Base-by-base conservation (phyloP, 1,140 invertebrate genomes). In the Bacillus rossius region DNA sequence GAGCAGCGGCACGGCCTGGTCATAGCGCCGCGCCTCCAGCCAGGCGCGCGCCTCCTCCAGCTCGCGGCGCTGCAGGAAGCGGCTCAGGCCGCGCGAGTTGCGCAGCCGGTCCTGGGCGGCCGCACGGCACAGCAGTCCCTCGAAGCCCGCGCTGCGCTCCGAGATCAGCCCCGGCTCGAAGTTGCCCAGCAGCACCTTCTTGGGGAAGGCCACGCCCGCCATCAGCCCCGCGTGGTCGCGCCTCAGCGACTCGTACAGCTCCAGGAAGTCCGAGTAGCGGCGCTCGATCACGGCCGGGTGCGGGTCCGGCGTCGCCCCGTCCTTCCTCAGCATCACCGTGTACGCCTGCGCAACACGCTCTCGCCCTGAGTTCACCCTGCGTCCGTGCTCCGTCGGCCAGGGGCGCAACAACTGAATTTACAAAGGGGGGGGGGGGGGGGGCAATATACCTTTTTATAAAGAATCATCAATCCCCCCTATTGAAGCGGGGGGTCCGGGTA, bases 181-280 rank as follows among this genome's bases (percentile, higher is more conserved):
- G 71, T 92, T 92, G 1, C 88, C 88, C 47, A 87, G 72, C 8
- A 90, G 65, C 57, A 82, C 75, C 75, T 91, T 91, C 65, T 83
- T 84, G 7, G 89, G 89, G 73, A 91, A 91, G 52, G 76, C 72
- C 5, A 88, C 69, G 40, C 29, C 20, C 50, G 69, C 69, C 69
- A 90, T 73, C 45, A 83, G 65, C 14, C 74, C 43, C 4, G 86
- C 82, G 73, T 79, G 79, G 43, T 80, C 77, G 56, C 81, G 82
- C 61, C 79, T 81, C 2, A 91, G 70, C 3, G 75, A 71, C 62
- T 79, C 77, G 70, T 85, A 88, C 3, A 91, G 73, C 53, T 81
- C 79, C 16, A 85, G 73, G 72, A 91, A 91, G 64, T 91, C 84
- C 7, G 88, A 88, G 65, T 91, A 91, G 63, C 89, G 76, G 58